These are phyloP conservation scores for Poliocrania exsul DNA, from an alignment of 2,797 vertebrate species.

Conservation along the genomic window DNA sequence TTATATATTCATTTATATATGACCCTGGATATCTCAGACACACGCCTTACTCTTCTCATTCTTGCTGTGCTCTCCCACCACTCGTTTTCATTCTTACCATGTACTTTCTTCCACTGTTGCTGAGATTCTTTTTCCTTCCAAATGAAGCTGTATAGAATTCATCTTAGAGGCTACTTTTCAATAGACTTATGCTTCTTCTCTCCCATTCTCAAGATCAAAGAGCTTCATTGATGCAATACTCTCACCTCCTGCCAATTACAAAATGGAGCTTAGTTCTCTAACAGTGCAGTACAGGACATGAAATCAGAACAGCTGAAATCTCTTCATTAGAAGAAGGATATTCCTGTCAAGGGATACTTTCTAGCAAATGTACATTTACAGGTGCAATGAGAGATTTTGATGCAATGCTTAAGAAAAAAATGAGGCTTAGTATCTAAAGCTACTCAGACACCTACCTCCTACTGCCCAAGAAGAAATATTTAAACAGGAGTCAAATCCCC, in stretches of 20 bases:
- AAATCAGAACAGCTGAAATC: not conserved
- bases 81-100: not conserved
- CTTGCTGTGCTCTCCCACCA: not conserved
- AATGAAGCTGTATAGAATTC: not conserved
- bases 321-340: not conserved
- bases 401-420: not conserved
- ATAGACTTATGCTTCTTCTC: not conserved
- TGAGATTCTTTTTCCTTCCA: not conserved
- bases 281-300: not conserved
- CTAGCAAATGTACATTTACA: not conserved
- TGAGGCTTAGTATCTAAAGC: not conserved
- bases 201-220: not conserved
- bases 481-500: not conserved
- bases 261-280: not conserved
- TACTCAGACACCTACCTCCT: not conserved
- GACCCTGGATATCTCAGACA: not conserved
- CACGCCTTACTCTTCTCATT: not conserved
- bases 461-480: not conserved
- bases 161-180: not conserved
- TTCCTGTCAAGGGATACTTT: not conserved
- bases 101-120: not conserved
- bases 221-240: not conserved
- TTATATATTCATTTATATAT: not conserved
- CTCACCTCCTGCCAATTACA: not conserved
- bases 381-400: not conserved